phyloP scores from a whole-genome alignment of 2,888 invertebrate genomes.

The Barypeithes pellucidus region DNA sequence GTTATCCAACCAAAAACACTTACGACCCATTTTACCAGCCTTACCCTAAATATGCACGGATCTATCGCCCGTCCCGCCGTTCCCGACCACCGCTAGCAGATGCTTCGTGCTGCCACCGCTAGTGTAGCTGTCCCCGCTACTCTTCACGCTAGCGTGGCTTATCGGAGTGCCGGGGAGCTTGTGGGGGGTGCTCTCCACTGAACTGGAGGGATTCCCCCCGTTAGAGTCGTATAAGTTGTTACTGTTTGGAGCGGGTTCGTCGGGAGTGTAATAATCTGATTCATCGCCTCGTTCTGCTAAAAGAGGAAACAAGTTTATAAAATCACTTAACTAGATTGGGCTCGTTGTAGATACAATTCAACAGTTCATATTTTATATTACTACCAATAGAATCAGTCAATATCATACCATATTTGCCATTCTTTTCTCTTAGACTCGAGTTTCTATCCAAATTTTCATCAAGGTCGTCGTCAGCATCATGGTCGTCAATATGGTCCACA shows the following conservation, averaged over 20 bases:
- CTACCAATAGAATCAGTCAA: too few relatives aligned
- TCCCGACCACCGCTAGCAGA: constrained; percentile 74
- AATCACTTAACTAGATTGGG: too few relatives aligned
- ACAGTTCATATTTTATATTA: too few relatives aligned
- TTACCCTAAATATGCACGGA: constrained; percentile 63
- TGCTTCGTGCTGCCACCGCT: constrained; percentile 87
- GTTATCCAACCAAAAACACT: background rate
- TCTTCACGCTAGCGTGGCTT: constrained; percentile 79
- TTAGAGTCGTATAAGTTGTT: constrained; percentile 74
- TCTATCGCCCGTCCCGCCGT: constrained; percentile 61
- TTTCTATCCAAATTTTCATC: constrained; percentile 69
- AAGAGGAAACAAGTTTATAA: background rate
- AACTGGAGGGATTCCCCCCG: constrained; percentile 59
- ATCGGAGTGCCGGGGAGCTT: constrained; percentile 78
- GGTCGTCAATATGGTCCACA: constrained; percentile 77
- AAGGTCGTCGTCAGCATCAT: constrained; percentile 68
- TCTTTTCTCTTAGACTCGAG: constrained; percentile 54
- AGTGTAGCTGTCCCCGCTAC: constrained; percentile 87
- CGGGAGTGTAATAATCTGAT: constrained; percentile 86
- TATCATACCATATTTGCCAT: constrained; percentile 60
- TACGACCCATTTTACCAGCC: background rate
- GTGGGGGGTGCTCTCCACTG: constrained; percentile 69
- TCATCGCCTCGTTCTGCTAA: constrained; percentile 75
- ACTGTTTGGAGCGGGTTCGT: constrained; percentile 80
- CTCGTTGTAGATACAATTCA: too few relatives aligned